These are phyloP conservation scores for Conus canariensis DNA, from an alignment of 2,888 invertebrate genomes.

Conservation along the genomic window DNA sequence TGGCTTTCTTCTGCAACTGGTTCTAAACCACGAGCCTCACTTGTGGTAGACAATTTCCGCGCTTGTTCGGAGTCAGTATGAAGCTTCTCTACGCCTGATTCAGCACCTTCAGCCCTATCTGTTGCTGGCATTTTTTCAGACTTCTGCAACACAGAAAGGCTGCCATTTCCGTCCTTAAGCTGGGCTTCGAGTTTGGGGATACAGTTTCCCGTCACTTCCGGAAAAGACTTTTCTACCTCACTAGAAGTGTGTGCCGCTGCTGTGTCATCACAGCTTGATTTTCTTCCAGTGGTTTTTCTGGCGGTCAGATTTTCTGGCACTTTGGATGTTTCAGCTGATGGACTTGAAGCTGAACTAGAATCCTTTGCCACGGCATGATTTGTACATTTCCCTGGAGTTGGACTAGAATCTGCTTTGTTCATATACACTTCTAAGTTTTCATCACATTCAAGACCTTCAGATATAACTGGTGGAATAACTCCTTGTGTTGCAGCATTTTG, in stretches of 20 bases:
- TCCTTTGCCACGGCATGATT: neutral
- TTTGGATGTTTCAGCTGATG: too few relatives aligned
- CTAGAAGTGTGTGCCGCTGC: neutral
- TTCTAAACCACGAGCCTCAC: neutral
- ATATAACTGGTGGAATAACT: neutral
- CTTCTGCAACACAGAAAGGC: neutral
- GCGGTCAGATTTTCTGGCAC: neutral
- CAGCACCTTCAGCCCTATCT: neutral
- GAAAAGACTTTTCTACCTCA: neutral
- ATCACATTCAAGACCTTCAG: neutral
- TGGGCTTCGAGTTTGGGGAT: neutral
- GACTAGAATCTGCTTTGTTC: conserved; percentile 13
- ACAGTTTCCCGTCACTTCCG: neutral
- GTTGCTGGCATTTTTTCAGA: neutral
- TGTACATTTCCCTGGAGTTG: neutral
- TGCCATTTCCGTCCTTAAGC: too few relatives aligned
- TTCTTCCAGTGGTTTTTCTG: neutral
- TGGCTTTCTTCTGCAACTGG: neutral
- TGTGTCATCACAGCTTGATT: neutral
- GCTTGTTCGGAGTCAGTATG: neutral
- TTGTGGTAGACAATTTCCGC: neutral
- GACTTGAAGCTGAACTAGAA: neutral
- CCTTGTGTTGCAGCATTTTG: neutral
- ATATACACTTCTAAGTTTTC: neutral
- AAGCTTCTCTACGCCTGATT: neutral